phyloP scores from a whole-genome alignment of 1,140 invertebrate species.

The Phymastichus coffea region DNA sequence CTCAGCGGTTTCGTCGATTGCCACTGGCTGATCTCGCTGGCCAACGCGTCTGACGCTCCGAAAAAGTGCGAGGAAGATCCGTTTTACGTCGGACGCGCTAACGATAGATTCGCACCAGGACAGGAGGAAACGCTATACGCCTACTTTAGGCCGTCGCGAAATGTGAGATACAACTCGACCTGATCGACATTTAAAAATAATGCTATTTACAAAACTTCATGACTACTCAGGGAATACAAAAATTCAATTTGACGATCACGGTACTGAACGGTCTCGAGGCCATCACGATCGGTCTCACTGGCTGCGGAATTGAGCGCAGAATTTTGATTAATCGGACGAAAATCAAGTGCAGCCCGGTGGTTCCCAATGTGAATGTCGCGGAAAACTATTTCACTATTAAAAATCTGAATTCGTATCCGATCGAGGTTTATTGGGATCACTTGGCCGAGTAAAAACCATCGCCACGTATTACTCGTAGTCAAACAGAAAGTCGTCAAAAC shows the following conservation, averaged over 20 bases:
- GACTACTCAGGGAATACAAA: constrained; percentile 38
- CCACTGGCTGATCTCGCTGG: no score
- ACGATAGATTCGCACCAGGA: constrained; percentile 23
- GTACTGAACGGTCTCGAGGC: constrained; percentile 39
- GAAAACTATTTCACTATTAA: constrained; percentile 43
- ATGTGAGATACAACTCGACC: constrained; percentile 33
- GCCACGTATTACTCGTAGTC: not conserved
- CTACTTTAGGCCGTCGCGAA: constrained; percentile 38
- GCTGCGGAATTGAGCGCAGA: constrained; percentile 42
- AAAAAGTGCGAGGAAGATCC: no score
- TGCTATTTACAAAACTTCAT: no score
- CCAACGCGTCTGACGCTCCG: no score
- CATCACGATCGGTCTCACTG: constrained; percentile 38
- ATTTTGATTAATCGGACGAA: constrained; percentile 40
- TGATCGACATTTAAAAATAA: no score
- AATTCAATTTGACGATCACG: constrained; percentile 39
- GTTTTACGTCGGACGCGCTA: constrained; percentile 32
- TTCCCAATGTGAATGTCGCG: constrained; percentile 42
- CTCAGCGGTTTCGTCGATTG: constrained; percentile 48
- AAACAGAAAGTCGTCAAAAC: not conserved
- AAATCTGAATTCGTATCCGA: constrained; percentile 44
- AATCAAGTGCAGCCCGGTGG: constrained; percentile 42
- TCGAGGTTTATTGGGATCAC: constrained; percentile 54
- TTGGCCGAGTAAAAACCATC: constrained; percentile 47
- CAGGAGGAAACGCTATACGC: constrained; percentile 31